These are phyloP conservation scores for Pongo abelii DNA, from an alignment of 2,113 vertebrate species.

Conservation along the genomic window DNA sequence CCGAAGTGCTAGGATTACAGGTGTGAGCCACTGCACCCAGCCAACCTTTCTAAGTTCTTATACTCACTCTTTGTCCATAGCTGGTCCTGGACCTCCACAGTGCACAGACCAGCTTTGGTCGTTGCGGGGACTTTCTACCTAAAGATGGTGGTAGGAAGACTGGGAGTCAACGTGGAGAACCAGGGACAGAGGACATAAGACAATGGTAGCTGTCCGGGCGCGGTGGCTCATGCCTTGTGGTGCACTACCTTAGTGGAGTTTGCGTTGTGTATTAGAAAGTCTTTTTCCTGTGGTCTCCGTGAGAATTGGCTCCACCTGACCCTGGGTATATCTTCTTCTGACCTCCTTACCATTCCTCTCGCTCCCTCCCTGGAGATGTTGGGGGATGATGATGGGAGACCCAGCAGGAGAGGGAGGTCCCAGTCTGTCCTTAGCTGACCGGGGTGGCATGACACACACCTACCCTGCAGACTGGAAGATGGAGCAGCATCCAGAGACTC, in stretches of 20 bases:
- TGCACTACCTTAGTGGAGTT: background rate
- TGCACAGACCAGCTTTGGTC: background rate
- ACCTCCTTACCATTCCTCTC: background rate
- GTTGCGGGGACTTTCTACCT: background rate
- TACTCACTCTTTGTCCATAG: accelerated
- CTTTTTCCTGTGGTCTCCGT: background rate
- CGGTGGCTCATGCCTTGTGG: too few relatives aligned
- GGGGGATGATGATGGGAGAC: background rate
- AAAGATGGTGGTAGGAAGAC: background rate
- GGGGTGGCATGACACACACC: background rate
- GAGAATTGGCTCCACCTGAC: too few relatives aligned
- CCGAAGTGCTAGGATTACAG: too few relatives aligned
- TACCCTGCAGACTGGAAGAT: background rate
- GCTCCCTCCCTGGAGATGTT: background rate
- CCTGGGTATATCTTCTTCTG: background rate
- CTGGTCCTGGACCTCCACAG: background rate
- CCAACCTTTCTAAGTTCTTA: background rate
- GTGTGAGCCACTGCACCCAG: too few relatives aligned
- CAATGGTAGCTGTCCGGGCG: too few relatives aligned
- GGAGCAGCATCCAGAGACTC: background rate
- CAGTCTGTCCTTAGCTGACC: background rate
- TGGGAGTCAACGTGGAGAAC: background rate
- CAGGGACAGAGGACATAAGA: background rate
- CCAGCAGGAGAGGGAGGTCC: background rate
- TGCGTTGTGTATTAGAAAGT: background rate